phyloP scores from a whole-genome alignment of 2,113 vertebrate genomes.

The Hemicordylus capensis region DNA sequence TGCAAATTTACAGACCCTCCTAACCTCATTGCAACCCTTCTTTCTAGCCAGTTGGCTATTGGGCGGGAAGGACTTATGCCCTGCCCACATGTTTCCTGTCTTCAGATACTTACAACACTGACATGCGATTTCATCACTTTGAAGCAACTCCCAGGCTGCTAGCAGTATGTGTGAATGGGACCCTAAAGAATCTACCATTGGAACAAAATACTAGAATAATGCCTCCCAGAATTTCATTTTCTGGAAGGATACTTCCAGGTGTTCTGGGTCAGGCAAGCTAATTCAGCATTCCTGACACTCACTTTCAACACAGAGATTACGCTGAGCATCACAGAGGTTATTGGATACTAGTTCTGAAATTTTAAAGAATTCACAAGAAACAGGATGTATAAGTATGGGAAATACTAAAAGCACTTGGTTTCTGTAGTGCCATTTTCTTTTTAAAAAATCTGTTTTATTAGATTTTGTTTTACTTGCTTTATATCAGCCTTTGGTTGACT shows the following conservation, averaged over 20 bases:
- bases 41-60: not conserved
- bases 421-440: conserved; percentile 34
- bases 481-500: conserved; percentile 56
- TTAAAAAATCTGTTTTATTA: conserved; percentile 47
- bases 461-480: conserved; percentile 65
- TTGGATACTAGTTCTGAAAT: conserved; percentile 38
- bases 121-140: not conserved
- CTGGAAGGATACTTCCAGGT: not conserved
- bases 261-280: not conserved
- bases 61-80: not conserved
- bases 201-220: not conserved
- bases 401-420: conserved; percentile 46
- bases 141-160: not conserved
- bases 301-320: not conserved
- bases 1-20: not conserved
- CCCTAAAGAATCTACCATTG: not conserved
- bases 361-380: conserved; percentile 54
- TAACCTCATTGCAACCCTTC: not conserved
- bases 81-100: not conserved
- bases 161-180: not conserved
- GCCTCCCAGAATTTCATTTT: not conserved
- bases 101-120: not conserved
- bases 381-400: not conserved
- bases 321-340: not conserved
- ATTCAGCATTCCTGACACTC: not conserved